Evolutionary conservation across 2,113 vertebrate genomes (phyloP).

Genomic region (Peromyscus polionotus): DNA sequence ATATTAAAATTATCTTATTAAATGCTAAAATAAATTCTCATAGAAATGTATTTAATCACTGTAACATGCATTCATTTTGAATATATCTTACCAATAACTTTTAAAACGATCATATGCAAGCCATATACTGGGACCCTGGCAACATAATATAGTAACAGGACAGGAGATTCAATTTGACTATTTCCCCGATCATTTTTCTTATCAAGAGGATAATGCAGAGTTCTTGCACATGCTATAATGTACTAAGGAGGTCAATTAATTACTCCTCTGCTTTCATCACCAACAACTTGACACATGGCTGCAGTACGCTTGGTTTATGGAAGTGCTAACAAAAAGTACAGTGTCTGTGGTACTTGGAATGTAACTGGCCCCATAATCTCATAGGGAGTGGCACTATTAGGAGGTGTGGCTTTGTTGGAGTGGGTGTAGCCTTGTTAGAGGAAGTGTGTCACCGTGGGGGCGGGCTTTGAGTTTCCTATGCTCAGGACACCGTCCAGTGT

Average conservation of each 20-base stretch:
- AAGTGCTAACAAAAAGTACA: background rate
- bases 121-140: background rate
- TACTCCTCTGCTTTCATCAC: background rate
- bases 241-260: no score
- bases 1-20: background rate
- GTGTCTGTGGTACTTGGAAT: no score
- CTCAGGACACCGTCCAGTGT: no score
- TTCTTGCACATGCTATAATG: background rate
- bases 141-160: background rate
- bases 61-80: background rate
- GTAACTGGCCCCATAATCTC: no score
- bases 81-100: background rate
- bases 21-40: background rate
- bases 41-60: background rate
- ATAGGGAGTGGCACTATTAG: no score
- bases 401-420: no score
- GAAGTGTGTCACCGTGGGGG: no score
- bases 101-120: conserved; percentile 5
- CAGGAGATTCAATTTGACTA: background rate
- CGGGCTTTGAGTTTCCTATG: no score
- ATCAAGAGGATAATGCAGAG: background rate
- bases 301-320: background rate
- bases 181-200: background rate
- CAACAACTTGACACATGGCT: background rate
- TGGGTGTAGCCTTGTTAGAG: no score